Conservation (phyloP, 2,113 vertebrate genomes). For the Sciurus niger region DNA sequence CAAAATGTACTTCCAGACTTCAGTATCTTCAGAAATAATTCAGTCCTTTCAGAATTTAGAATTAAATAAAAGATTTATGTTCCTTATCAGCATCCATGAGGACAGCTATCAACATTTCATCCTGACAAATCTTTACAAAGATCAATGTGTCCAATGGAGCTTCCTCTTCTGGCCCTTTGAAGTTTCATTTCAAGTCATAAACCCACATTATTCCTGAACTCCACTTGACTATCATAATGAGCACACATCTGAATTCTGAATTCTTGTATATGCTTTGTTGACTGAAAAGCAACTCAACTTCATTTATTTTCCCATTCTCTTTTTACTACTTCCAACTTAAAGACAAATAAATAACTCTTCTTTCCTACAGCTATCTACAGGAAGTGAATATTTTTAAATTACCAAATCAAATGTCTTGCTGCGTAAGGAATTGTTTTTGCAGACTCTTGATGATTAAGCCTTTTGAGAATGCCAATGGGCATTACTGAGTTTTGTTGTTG, state of each 20-base stretch:
- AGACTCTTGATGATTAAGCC: constrained; percentile 14
- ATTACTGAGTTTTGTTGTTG: background rate
- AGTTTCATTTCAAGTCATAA: background rate
- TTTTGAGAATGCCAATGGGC: constrained; percentile 60
- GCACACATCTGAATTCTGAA: constrained; percentile 48
- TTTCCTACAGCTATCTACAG: constrained; percentile 47
- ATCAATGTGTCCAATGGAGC: background rate
- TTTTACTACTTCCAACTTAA: constrained; percentile 58
- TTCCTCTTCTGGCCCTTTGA: background rate
- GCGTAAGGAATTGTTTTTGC: constrained; percentile 58
- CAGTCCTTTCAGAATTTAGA: constrained; percentile 72
- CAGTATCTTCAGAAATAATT: constrained; percentile 74
- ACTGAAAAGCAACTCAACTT: constrained; percentile 11
- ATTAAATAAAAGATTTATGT: constrained; percentile 77
- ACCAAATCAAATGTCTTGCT: background rate
- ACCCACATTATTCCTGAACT: background rate
- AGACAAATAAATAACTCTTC: constrained; percentile 58
- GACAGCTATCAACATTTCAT: constrained; percentile 68
- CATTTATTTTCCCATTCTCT: constrained; percentile 64
- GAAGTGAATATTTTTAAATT: constrained; percentile 47
- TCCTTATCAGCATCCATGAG: constrained; percentile 63
- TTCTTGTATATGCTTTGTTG: constrained; percentile 24
- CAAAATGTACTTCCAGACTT: constrained; percentile 63
- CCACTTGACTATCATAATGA: background rate
- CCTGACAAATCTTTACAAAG: constrained; percentile 56